These are phyloP conservation scores for Panthera leo DNA, from an alignment of 2,113 vertebrate genomes.

Conservation along the genomic window DNA sequence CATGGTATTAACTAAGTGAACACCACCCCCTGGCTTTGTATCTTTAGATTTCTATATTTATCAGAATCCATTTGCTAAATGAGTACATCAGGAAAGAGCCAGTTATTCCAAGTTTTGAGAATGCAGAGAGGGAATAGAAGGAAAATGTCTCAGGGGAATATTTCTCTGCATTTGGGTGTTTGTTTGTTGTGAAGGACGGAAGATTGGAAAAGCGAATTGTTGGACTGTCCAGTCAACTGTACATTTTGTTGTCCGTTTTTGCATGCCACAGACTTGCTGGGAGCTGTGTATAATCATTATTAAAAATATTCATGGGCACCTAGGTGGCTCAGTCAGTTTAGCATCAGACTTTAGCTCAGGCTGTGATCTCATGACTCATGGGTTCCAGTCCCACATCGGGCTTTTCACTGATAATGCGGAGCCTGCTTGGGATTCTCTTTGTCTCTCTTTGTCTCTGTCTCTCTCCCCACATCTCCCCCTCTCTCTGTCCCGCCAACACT, in stretches of 20 bases:
- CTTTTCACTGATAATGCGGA: background rate
- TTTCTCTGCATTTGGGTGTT: background rate
- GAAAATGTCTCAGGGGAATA: background rate
- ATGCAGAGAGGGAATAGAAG: background rate
- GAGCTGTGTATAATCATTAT: background rate
- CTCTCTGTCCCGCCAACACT: too few relatives aligned
- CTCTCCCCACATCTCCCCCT: too few relatives aligned
- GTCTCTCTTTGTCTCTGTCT: background rate
- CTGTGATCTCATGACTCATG: background rate
- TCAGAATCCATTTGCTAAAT: background rate
- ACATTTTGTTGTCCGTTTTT: background rate
- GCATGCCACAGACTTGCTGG: background rate
- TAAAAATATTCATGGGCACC: background rate
- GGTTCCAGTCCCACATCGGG: accelerated
- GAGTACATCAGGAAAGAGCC: background rate
- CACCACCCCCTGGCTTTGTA: background rate
- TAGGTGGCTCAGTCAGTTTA: background rate
- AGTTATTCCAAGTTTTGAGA: background rate
- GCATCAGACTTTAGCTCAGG: background rate
- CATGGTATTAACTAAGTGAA: background rate
- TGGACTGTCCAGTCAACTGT: background rate
- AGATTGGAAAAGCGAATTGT: background rate
- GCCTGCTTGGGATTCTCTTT: background rate
- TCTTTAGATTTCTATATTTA: conserved; percentile 30
- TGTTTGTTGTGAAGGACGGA: background rate